These are phyloP conservation scores for Anthoptus insignis DNA, from an alignment of 2,888 invertebrate species.

Conservation along the genomic window DNA sequence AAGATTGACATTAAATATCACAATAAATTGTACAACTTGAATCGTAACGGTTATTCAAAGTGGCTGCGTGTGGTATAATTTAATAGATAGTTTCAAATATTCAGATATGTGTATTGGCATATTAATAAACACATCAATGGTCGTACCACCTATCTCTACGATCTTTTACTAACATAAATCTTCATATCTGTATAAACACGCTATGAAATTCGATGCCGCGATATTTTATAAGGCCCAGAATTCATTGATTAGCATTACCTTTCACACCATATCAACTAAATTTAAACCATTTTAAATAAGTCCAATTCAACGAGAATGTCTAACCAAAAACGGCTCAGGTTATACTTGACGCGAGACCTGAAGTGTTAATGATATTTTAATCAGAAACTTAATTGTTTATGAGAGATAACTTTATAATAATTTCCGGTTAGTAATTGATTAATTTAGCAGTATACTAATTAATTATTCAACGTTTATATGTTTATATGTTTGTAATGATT, in stretches of 20 bases:
- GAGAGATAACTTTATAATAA: constrained; percentile 59
- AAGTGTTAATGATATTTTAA: constrained; percentile 58
- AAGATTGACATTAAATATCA: not conserved
- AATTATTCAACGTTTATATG: constrained; percentile 49
- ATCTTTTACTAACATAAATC: constrained; percentile 26
- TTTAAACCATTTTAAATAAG: constrained; percentile 45
- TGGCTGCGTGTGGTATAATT: constrained; percentile 21
- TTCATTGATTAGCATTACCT: constrained; percentile 44
- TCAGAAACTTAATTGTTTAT: constrained; percentile 55
- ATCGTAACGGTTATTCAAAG: constrained; percentile 11
- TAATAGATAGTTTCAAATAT: constrained; percentile 15
- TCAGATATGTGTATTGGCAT: constrained; percentile 21
- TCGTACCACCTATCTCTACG: constrained; percentile 19
- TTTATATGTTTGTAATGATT: constrained; percentile 44
- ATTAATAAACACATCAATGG: constrained; percentile 46
- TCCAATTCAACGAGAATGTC: constrained; percentile 19
- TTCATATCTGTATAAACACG: constrained; percentile 50
- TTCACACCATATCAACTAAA: constrained; percentile 38
- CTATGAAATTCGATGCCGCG: constrained; percentile 53
- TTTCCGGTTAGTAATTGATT: constrained; percentile 50
- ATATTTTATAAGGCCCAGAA: constrained; percentile 50
- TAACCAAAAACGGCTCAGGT: constrained; percentile 28
- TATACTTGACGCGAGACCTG: constrained; percentile 35
- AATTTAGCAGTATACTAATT: constrained; percentile 51
- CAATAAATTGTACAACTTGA: not conserved